These are phyloP conservation scores for Emydocephalus ijimae DNA, from an alignment of 2,113 vertebrate genomes.

Conservation along the genomic window DNA sequence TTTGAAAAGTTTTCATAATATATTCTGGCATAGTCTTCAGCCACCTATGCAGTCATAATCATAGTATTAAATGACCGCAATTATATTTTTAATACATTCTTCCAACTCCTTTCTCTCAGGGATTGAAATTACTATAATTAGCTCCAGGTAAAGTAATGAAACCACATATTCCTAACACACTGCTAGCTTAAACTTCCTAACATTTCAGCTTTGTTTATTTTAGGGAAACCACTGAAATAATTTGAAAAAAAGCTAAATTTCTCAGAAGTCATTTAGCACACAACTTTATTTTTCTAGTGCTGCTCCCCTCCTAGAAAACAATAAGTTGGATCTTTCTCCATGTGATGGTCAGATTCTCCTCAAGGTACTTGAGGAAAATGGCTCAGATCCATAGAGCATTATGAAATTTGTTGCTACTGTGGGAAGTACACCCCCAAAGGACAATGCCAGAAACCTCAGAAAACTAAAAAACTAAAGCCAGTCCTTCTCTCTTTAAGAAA, in stretches of 20 bases:
- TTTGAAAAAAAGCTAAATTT: not conserved
- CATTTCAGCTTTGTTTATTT: not conserved
- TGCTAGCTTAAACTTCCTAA: not conserved
- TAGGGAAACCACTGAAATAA: not conserved
- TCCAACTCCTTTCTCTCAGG: not conserved
- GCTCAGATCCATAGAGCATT: not conserved
- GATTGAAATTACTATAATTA: not conserved
- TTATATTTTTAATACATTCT: not conserved
- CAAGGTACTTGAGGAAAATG: not conserved
- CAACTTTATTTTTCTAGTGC: not conserved
- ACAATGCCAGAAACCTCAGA: too few species aligned
- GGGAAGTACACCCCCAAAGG: too few species aligned
- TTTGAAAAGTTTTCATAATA: conserved; percentile 21
- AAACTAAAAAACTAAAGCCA: too few species aligned
- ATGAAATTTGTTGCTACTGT: not conserved
- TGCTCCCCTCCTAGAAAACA: not conserved
- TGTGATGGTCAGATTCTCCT: not conserved
- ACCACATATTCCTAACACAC: not conserved
- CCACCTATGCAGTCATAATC: conserved; percentile 1
- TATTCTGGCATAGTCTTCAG: conserved; percentile 2
- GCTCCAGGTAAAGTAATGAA: not conserved
- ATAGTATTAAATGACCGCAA: not conserved
- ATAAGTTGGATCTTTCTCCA: not conserved
- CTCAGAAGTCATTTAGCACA: not conserved
- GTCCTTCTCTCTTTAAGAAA: too few species aligned